Evolutionary conservation across 53 echinoderm and acorn worm species (phyloP).

Genomic region (Hippasteria phrygiana): DNA sequence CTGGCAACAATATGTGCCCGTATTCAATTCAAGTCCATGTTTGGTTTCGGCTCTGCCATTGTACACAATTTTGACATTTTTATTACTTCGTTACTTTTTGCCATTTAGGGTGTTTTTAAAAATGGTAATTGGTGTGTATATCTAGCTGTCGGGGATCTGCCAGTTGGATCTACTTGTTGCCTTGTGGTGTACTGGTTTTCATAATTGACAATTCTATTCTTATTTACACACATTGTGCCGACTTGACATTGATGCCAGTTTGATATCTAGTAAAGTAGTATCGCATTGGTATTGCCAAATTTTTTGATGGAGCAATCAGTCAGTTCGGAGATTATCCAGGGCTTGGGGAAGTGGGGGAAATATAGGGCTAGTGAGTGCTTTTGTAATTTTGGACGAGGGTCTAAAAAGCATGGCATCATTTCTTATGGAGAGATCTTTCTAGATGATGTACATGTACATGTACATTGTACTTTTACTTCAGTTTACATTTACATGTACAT

Average conservation of each 20-base stretch:
- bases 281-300: not conserved
- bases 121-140: not conserved
- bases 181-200: not conserved
- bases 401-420: too few relatives aligned
- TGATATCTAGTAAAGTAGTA: not conserved
- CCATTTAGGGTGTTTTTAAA: not conserved
- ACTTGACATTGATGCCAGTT: not conserved
- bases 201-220: not conserved
- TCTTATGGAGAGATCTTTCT: too few relatives aligned
- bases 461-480: too few relatives aligned
- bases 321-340: not conserved
- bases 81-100: not conserved
- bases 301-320: constrained; percentile 1
- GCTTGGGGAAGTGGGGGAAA: not conserved
- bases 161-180: not conserved
- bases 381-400: not conserved
- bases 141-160: not conserved
- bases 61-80: not conserved
- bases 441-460: too few relatives aligned
- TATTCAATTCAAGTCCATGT: not conserved
- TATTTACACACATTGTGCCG: not conserved
- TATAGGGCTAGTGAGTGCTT: not conserved
- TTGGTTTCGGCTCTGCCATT: not conserved
- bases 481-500: too few relatives aligned
- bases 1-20: constrained; percentile 15